Base-by-base conservation (phyloP, 1,140 invertebrate species). In the Elymnias hypermnestra region DNA sequence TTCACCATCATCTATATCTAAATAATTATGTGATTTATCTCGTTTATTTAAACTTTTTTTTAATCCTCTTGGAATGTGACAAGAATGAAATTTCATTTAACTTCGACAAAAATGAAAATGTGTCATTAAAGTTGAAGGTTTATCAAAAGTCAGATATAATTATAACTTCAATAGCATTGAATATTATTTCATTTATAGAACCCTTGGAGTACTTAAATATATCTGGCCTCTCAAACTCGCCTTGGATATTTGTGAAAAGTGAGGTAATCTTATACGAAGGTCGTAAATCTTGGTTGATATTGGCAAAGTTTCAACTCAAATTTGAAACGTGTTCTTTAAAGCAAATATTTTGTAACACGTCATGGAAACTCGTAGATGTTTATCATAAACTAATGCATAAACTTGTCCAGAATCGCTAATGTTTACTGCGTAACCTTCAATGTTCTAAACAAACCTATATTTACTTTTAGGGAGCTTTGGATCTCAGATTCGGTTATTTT, bases 191-290 rank as follows among this genome's bases (percentile, higher is more conserved):
- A 19, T 21, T 8, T n/a, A 26, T 31, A 5, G 10, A 6, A 40
- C 13, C 39, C 17, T 19, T 31, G 39, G 9, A 40, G 14, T 15
- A 33, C 12, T 33, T 6, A 15, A 33, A 29, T 13, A 29, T 13
- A 26, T 9, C 14, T 7, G 22, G 22, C 44, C 54, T 57, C 55
- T 56, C 8, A 8, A 51, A 29, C 42, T 33, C 31, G 56, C 75
- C 71, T 76, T 79, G 74, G 64, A 66, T 81, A 81, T 81, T 79
- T 83, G 67, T 72, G 72, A 75, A 71, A 72, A 64, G 59, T 79
- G 78, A 79, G 71, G 70, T 75, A 81, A 84, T 64, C 64, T 78
- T 73, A 57, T 66, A 53, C 52, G 62, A 73, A 71, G 61, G 56
- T 78, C 71, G 68, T 78, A 78, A 78, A 78, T 75, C 59, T 76